Percentiles rank a stretch among this genome's conserved stretches.
Evolutionary conservation across 2,888 invertebrate genomes (phyloP).

Genomic region (Papilio elwesi): DNA sequence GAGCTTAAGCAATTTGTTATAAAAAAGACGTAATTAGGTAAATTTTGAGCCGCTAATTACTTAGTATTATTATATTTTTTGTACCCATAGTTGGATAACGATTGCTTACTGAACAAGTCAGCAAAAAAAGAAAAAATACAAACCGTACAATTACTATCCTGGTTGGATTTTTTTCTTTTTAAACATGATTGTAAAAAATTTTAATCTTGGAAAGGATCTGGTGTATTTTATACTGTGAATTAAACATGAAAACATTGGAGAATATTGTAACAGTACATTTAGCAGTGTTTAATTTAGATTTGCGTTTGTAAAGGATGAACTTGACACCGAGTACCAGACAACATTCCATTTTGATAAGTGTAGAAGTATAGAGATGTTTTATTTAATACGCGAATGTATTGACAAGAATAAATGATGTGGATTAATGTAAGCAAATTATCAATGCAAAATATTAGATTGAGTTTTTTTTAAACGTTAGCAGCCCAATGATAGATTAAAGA

Average conservation of each 20-base stretch:
- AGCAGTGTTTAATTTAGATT: neutral
- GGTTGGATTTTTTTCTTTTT: too few species aligned
- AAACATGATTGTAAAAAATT: neutral
- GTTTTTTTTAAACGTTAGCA: neutral
- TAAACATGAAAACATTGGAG: too few species aligned
- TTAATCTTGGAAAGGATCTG: neutral
- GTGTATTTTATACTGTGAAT: neutral
- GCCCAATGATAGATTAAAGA: too few species aligned
- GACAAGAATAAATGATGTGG: constrained; percentile 1
- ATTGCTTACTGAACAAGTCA: too few species aligned
- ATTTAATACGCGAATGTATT: neutral
- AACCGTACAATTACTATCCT: too few species aligned
- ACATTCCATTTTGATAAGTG: neutral
- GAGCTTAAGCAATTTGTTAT: constrained; percentile 20
- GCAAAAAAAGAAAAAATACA: too few species aligned
- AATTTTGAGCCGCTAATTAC: constrained; percentile 14
- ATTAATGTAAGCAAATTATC: constrained; percentile 12
- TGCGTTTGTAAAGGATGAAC: neutral
- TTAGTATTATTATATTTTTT: neutral
- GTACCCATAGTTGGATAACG: too few species aligned
- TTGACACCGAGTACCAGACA: neutral
- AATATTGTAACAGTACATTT: neutral
- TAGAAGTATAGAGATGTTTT: neutral
- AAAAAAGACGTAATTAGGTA: neutral
- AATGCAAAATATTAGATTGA: neutral